phyloP scores from a whole-genome alignment of 2,888 invertebrate species.

The Aproaerema taeniolella region DNA sequence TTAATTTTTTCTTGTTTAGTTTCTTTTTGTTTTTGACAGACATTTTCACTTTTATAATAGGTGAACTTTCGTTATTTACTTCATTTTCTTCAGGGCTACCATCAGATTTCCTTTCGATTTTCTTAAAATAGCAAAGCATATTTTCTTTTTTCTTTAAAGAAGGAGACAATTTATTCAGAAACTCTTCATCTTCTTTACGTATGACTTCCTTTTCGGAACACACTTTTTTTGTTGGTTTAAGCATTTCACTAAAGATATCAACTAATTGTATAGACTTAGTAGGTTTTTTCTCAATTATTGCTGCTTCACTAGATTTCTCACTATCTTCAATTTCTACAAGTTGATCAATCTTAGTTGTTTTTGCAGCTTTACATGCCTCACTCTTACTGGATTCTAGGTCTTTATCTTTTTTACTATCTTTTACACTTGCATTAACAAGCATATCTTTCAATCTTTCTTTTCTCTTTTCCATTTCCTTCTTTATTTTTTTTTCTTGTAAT shows the following conservation, averaged over 20 bases:
- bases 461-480: conserved; percentile 77
- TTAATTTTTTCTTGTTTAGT: conserved; percentile 37
- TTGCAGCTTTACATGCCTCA: conserved; percentile 8
- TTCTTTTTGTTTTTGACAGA: conserved; percentile 43
- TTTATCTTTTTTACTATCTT: conserved; percentile 17
- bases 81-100: conserved; percentile 27
- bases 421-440: conserved; percentile 41
- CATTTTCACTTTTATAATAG: conserved; percentile 54
- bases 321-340: not conserved
- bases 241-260: conserved; percentile 40
- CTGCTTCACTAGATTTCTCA: conserved; percentile 5
- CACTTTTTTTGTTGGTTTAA: conserved; percentile 21
- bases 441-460: conserved; percentile 76
- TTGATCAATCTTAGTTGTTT: conserved; percentile 6
- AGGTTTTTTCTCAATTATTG: conserved; percentile 20
- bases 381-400: conserved; percentile 5
- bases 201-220: conserved; percentile 29
- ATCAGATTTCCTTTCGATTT: conserved; percentile 53
- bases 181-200: conserved; percentile 57
- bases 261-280: conserved; percentile 37
- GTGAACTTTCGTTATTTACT: conserved; percentile 24
- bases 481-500: conserved; percentile 75
- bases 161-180: conserved; percentile 73
- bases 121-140: conserved; percentile 78
- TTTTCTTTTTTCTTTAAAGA: conserved; percentile 79